Evolutionary conservation across 2,888 invertebrate species (phyloP), one percentile per base, ranked within the genome.

Genomic region (Silvanus unidentatus): DNA sequence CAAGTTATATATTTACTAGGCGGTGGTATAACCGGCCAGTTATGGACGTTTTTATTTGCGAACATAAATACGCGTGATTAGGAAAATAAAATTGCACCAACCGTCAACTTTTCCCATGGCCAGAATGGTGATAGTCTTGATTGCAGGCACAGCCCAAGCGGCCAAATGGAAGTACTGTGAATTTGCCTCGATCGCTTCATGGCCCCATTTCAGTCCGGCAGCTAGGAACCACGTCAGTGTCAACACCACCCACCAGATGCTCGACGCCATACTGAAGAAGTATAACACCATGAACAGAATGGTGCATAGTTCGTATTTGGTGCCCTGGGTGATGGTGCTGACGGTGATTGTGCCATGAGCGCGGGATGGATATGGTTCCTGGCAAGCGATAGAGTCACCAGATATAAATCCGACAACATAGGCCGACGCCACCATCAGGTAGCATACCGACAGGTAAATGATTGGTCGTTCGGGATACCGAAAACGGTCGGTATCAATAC

Each of bases 401-500:
- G 88, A 84, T 56, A 85, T 78, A 74, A 89, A 86, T 4, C 91
- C 90, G 54, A 87, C 86, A 13, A 91, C 86, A 74, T 97, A 97
- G 37, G 92, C 91, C 52, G 91, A 76, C 12, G 96, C 92, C 35
- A 97, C 91, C 81, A 96, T 88, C 59, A 96, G 78, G 71, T 97
- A 97, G 71, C 98, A 98, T 3, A 95, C 86, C 12, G 97, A 94
- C 45, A 99, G 75, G 71, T 96, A 98, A 62, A 98, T 95, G 49
- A 99, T 96, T 1, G 98, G 96, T 55, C 97, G 80, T 72, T 99
- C 98, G 9, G 99, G 98, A 73, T 98, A 99, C 35, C 93, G 84
- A 73, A 99, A 99, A 60, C 98, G 79, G 62, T 91, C 87, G 47
- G 92, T 91, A 71, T 98, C 97, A 55, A 98, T 89, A 50, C 94